Base-by-base conservation (phyloP, 2,888 invertebrate genomes). In the Meteorus colon region DNA sequence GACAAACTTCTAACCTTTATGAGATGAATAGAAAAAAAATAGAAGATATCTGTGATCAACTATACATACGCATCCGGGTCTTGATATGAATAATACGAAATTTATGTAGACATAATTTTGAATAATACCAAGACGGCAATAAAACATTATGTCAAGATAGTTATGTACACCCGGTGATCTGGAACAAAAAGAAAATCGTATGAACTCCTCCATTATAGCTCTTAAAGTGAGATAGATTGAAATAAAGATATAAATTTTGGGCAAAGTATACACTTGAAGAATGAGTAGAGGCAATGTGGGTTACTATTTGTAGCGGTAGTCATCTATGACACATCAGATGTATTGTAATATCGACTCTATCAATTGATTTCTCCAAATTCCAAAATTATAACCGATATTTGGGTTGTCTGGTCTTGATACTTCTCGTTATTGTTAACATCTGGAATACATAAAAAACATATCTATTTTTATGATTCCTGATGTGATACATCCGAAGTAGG, bases 141-240 rank as follows among this genome's bases (percentile, higher is more conserved):
- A 29, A 29, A 41, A 41, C 31, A 34, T 63, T 29, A 63, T 34
- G 12, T 31, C 63, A 34, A 34, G n/a, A 63, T 34, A 31, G 63
- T 63, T 34, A 34, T 63, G 31, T 31, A 34, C 31, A 34, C 63
- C 16, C 24, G 5, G 37, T 19, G 24, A 37, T 65, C 37, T 65
- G 65, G 37, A 65, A 14, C 41, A 37, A 41, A 24, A 41, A 24
- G 41, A 65, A 65, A 65, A 41, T 65, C 31, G n/a, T 55, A 55
- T 55, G 24, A 65, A 65, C n/a, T 41, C 3, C 12, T 65, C 24
- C 19, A 65, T 41, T 65, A 65, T 65, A n/a, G 41, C n/a, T n/a
- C 8, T 65, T 65, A 65, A 41, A 65, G 65, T 19, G 41, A 37
- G 65, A 65, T 65, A 65, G 41, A 65, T 65, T 65, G 19, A 41